A percentile compares a stretch with the other conserved stretches of the same genome.
Conservation (phyloP, 2,113 vertebrate species). For the Brachypodius melanocephalos region DNA sequence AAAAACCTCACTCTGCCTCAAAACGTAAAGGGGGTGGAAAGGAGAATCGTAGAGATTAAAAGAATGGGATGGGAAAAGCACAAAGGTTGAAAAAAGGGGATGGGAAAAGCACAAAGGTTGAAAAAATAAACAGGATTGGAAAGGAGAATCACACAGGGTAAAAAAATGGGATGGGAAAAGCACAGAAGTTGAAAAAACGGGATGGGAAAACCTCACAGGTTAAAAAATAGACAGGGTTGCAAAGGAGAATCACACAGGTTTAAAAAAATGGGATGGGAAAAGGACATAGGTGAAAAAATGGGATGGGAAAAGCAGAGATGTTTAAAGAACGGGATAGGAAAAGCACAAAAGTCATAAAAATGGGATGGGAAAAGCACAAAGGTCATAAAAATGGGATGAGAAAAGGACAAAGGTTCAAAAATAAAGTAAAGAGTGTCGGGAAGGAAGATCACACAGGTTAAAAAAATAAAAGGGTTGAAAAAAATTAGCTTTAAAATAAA, state of each 20-base stretch:
- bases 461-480: not conserved
- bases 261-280: not conserved
- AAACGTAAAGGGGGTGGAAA: rapidly evolving
- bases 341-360: not conserved
- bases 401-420: not conserved
- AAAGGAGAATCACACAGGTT: not conserved
- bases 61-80: not conserved
- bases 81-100: rapidly evolving
- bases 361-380: not conserved
- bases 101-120: rapidly evolving
- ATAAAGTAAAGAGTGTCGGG: not conserved
- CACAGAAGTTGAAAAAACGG: not conserved
- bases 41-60: not conserved
- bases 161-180: not conserved
- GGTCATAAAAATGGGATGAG: not conserved
- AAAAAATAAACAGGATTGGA: not conserved
- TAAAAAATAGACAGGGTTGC: too few species aligned
- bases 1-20: not conserved
- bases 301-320: not conserved
- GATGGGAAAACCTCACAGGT: too few species aligned
- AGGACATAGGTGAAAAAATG: rapidly evolving
- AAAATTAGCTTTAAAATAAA: too few species aligned
- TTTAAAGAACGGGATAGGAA: not conserved
- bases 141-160: too few species aligned
- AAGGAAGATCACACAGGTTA: not conserved